Evolutionary conservation across 2,888 invertebrate genomes (phyloP).

Genomic region (Sturmia bella): DNA sequence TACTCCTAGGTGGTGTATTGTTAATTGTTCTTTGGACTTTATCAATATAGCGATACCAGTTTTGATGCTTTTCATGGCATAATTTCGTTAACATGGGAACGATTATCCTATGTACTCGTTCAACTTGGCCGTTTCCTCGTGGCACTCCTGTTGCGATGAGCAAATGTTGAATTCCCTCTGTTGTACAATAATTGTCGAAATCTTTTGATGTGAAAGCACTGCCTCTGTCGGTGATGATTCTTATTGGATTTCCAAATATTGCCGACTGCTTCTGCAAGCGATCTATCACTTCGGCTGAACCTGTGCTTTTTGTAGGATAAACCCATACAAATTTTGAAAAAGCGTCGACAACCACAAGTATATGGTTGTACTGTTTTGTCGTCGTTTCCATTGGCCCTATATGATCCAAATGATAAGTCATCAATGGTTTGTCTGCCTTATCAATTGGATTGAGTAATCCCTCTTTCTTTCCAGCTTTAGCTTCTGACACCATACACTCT

Average conservation of each 20-base stretch:
- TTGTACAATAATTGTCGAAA: not conserved
- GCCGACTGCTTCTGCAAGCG: not conserved
- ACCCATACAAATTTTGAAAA: too few species aligned
- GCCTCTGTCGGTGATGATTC: not conserved
- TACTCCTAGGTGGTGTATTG: slow-evolving; percentile 71
- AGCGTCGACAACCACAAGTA: not conserved
- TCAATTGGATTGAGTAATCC: too few species aligned
- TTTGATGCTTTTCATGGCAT: not conserved
- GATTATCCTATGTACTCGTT: not conserved
- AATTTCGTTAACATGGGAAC: not conserved
- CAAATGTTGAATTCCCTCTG: not conserved
- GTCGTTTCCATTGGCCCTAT: not conserved
- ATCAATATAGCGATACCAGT: slow-evolving; percentile 41
- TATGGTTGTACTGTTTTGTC: too few species aligned
- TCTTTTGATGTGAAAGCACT: not conserved
- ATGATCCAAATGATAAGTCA: too few species aligned
- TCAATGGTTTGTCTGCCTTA: too few species aligned
- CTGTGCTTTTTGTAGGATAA: too few species aligned
- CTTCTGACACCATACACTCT: too few species aligned
- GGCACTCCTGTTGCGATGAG: not conserved
- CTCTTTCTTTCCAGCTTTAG: too few species aligned
- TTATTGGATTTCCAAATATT: not conserved
- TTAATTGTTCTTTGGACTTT: not conserved
- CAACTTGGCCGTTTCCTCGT: not conserved
- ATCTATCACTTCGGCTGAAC: not conserved